Evolutionary conservation across 1,140 invertebrate genomes (phyloP).

Genomic region (Drosophila nikananu): DNA sequence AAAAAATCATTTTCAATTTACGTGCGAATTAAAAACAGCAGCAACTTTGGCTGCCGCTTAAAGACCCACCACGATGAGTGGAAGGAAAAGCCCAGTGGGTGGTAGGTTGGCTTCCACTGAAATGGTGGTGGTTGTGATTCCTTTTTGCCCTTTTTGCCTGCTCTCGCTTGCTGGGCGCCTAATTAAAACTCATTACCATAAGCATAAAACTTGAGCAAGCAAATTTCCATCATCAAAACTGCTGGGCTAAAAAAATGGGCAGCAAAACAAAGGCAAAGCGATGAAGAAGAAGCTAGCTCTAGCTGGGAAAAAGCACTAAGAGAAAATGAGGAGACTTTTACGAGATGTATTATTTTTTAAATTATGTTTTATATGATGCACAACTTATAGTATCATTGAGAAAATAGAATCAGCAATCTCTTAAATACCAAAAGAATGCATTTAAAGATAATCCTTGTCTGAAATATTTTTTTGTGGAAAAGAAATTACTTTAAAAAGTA

Average conservation of each 20-base stretch:
- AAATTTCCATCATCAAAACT: slow-evolving; percentile 47
- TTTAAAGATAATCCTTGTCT: too few species aligned
- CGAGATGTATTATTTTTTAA: too few species aligned
- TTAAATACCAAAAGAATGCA: too few species aligned
- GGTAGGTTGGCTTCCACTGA: slow-evolving; percentile 12
- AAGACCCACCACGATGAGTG: slow-evolving; percentile 5
- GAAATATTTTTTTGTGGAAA: too few species aligned
- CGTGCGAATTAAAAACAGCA: slow-evolving; percentile 47
- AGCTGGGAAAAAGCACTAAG: neutral
- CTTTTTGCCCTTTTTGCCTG: slow-evolving; percentile 36
- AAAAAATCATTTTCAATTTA: slow-evolving; percentile 42
- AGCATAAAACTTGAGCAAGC: slow-evolving; percentile 77
- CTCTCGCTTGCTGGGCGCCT: slow-evolving; percentile 71
- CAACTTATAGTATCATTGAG: too few species aligned
- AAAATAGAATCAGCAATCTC: too few species aligned
- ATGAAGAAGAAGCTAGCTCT: neutral
- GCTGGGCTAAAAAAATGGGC: slow-evolving; percentile 19
- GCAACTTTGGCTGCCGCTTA: slow-evolving; percentile 35
- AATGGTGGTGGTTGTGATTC: slow-evolving; percentile 29
- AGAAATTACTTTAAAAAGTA: too few species aligned
- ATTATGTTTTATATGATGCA: too few species aligned
- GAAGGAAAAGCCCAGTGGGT: slow-evolving; percentile 37
- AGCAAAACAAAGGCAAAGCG: slow-evolving; percentile 11
- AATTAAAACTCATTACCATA: slow-evolving; percentile 84
- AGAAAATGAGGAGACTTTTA: neutral